These are phyloP conservation scores for Syngnathus floridae DNA, from an alignment of 2,113 vertebrate genomes.

Conservation along the genomic window DNA sequence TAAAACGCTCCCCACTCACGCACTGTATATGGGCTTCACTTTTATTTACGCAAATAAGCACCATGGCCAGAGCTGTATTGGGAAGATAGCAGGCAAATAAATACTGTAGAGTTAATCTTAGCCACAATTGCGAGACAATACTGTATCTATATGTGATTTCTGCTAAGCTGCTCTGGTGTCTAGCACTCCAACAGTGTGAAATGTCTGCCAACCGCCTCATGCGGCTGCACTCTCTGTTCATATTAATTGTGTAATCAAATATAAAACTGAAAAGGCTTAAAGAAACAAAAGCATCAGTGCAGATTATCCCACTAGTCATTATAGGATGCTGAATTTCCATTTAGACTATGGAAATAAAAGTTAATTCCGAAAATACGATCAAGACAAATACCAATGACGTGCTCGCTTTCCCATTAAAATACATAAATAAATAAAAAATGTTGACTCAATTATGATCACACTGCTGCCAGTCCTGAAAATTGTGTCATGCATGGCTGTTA, in stretches of 20 bases:
- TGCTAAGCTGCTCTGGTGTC: constrained; percentile 41
- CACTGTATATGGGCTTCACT: background rate
- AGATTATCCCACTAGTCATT: constrained; percentile 47
- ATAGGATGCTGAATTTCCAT: constrained; percentile 40
- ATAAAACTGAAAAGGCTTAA: constrained; percentile 35
- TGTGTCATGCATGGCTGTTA: constrained; percentile 33
- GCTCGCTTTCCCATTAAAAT: constrained; percentile 45
- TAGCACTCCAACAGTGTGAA: constrained; percentile 30
- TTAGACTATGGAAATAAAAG: constrained; percentile 33
- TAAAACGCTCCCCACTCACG: too few species aligned
- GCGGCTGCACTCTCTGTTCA: constrained; percentile 34
- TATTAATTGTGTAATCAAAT: constrained; percentile 27
- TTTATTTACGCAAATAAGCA: background rate
- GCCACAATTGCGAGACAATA: constrained; percentile 31
- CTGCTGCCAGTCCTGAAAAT: constrained; percentile 25
- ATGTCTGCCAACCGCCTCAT: constrained; percentile 51
- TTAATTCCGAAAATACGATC: constrained; percentile 34
- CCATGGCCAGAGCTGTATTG: background rate
- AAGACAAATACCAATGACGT: constrained; percentile 35
- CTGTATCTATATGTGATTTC: constrained; percentile 34
- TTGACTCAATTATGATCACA: constrained; percentile 30
- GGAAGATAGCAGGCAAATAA: constrained; percentile 21
- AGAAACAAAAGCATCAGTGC: constrained; percentile 37
- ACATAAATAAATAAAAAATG: constrained; percentile 32
- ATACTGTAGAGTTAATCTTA: constrained; percentile 26